Evolutionary conservation across 2,888 invertebrate genomes (phyloP), one percentile per base, ranked within the genome.

Genomic region (Teleiodes luculella): DNA sequence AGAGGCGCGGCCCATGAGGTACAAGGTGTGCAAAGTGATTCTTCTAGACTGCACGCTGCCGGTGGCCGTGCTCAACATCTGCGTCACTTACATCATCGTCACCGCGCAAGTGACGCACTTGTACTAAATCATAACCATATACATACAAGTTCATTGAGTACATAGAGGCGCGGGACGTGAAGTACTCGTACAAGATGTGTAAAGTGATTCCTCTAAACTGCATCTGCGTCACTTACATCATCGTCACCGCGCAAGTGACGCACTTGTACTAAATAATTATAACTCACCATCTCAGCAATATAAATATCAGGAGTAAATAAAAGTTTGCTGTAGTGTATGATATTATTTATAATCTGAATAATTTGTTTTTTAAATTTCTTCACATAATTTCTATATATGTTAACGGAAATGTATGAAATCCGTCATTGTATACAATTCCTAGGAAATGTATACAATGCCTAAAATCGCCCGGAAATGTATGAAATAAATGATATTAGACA

Each of bases 1-100:
- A 16, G 52, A 57, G n/a, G 49, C 51, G 10, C 41, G 53, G 18
- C 56, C 55, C 2, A 52, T 54, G 54, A 57, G 54, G 49, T 55
- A 56, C 41, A 36, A 49, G 33, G 47, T 43, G 1, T 47, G 46
- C 24, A 51, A 43, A 14, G 43, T 54, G 16, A 46, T 47, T 33
- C 52, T 50, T 0, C 30, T 51, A 10, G 53, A 57, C 35, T 53
- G 30, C 13, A 35, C 55, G 13, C 33, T 57, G 24, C 52, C 47
- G 4, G 13, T 57, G 1, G 14, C 50, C n/a, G 10, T 54, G 3
- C 18, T 57, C 10, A 54, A 57, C 35, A 52, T 57, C 13, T 48
- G 52, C n/a, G 39, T 54, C 24, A 54, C 57, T n/a, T 57, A 54
- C 33, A 16, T 49, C 14, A 57, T 57, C 30, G 45, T 57, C 13